These are phyloP conservation scores for Mastacembelus armatus DNA, from an alignment of 2,797 vertebrate genomes.

Conservation along the genomic window DNA sequence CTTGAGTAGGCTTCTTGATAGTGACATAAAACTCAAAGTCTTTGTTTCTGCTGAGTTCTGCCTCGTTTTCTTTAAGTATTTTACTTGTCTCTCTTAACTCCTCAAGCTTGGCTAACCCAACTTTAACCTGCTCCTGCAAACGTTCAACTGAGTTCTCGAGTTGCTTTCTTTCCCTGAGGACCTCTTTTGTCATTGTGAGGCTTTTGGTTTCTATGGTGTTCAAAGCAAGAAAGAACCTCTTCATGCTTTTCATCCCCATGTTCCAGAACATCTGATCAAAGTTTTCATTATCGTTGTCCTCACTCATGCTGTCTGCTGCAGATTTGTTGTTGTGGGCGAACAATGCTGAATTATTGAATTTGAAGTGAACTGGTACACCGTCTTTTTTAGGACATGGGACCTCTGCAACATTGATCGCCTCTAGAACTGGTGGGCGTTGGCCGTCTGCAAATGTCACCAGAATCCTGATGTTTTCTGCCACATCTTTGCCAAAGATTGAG, in stretches of 20 bases:
- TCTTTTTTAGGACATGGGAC: constrained; percentile 50
- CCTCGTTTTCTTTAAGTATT: constrained; percentile 4
- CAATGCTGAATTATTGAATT: constrained; percentile 66
- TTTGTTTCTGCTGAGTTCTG: constrained; percentile 40
- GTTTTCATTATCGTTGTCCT: not conserved
- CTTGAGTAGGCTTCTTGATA: accelerated
- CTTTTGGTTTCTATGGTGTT: constrained; percentile 16
- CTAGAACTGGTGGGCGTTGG: constrained; percentile 38
- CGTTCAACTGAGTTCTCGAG: constrained; percentile 3
- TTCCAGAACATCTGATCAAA: constrained; percentile 62
- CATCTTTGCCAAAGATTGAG: constrained; percentile 60
- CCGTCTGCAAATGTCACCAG: constrained; percentile 64
- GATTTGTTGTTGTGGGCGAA: constrained; percentile 40
- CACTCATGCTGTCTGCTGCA: accelerated
- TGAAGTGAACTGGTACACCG: constrained; percentile 48
- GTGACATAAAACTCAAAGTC: constrained; percentile 34
- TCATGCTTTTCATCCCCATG: constrained; percentile 49
- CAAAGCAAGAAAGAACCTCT: constrained; percentile 42
- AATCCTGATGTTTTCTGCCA: constrained; percentile 52
- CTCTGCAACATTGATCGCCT: constrained; percentile 25
- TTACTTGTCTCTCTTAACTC: constrained; percentile 25
- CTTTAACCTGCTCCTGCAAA: constrained; percentile 25
- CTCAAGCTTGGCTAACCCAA: constrained; percentile 29
- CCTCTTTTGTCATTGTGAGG: constrained; percentile 12
- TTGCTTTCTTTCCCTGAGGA: constrained; percentile 29